Percentiles rank a stretch among this genome's conserved stretches.
Conservation (phyloP, 2,888 invertebrate species). For the Leucophenga maculata region DNA sequence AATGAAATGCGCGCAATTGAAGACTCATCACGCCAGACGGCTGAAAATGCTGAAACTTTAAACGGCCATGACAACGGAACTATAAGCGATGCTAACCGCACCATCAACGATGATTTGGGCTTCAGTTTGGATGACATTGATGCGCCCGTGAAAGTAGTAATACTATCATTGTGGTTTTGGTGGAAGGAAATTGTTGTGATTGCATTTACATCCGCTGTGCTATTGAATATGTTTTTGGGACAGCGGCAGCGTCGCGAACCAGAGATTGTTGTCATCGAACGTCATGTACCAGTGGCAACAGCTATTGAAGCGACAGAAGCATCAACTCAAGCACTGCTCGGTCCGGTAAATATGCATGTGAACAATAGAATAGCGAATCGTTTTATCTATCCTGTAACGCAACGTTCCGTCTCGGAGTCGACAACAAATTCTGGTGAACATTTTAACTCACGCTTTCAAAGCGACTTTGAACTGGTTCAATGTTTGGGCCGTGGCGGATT, state of each 20-base stretch:
- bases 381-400: constrained; percentile 34
- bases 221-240: constrained; percentile 80
- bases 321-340: constrained; percentile 60
- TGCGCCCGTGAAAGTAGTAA: constrained; percentile 80
- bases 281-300: constrained; percentile 70
- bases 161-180: constrained; percentile 85
- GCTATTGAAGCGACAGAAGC: constrained; percentile 70
- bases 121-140: constrained; percentile 74
- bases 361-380: constrained; percentile 39
- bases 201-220: constrained; percentile 80
- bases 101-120: constrained; percentile 56
- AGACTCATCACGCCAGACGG: not conserved
- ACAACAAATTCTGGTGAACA: constrained; percentile 60
- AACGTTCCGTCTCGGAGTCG: constrained; percentile 64
- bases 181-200: constrained; percentile 88
- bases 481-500: constrained; percentile 94
- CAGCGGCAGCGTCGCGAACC: constrained; percentile 69
- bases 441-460: constrained; percentile 79
- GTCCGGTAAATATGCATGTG: constrained; percentile 46
- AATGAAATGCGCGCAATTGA: constrained; percentile 45
- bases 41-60: constrained; percentile 14
- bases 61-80: constrained; percentile 36
- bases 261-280: constrained; percentile 70
- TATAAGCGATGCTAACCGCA: constrained; percentile 44
- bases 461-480: constrained; percentile 87